These are phyloP conservation scores for Aromia moschata DNA, from an alignment of 2,888 invertebrate genomes.

Conservation along the genomic window DNA sequence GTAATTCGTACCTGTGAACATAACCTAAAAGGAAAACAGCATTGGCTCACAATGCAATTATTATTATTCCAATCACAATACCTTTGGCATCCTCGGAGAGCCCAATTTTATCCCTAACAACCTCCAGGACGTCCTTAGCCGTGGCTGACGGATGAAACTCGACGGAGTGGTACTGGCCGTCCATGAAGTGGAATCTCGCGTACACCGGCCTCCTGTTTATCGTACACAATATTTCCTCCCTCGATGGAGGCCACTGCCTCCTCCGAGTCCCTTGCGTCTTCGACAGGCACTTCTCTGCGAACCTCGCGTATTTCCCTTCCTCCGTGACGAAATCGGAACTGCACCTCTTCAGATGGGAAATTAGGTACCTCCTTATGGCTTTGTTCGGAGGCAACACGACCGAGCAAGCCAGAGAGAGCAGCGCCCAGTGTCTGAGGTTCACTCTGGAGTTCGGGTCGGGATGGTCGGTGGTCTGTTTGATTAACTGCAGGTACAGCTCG, in stretches of 20 bases:
- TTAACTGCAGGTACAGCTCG: conserved; percentile 90
- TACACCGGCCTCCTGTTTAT: conserved; percentile 91
- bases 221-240: conserved; percentile 92
- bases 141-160: conserved; percentile 96
- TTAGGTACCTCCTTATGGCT: conserved; percentile 84
- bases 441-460: conserved; percentile 89
- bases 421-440: conserved; percentile 91
- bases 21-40: no score
- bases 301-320: conserved; percentile 90
- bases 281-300: conserved; percentile 86
- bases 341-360: conserved; percentile 89
- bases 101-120: conserved; percentile 90
- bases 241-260: conserved; percentile 89
- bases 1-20: no score
- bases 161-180: conserved; percentile 93
- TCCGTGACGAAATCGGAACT: conserved; percentile 89
- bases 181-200: conserved; percentile 90
- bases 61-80: no score
- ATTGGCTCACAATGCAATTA: no score
- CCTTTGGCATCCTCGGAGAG: conserved; percentile 76
- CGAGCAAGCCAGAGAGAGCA: conserved; percentile 81
- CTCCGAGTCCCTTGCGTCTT: conserved; percentile 79
- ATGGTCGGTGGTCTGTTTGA: conserved; percentile 91
- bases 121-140: conserved; percentile 86
- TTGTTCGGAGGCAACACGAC: conserved; percentile 89